These are phyloP conservation scores for Psittacula derbiana DNA, from an alignment of 2,797 vertebrate genomes.

Conservation along the genomic window DNA sequence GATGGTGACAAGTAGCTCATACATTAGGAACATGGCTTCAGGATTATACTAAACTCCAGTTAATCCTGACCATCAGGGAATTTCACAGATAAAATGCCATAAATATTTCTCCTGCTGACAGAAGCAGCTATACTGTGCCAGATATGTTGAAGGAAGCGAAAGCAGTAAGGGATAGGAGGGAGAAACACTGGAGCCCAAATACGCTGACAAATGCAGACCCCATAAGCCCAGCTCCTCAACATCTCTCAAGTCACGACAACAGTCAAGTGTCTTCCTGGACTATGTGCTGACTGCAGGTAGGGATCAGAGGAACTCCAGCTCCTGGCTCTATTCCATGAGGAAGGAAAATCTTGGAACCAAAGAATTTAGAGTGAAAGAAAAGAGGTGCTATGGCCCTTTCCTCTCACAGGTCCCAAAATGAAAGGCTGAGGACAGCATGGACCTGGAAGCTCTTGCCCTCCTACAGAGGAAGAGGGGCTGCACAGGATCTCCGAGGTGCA, in stretches of 20 bases:
- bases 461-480: background rate
- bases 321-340: background rate
- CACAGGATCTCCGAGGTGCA: background rate
- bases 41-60: background rate
- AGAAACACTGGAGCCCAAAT: background rate
- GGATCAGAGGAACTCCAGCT: background rate
- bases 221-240: accelerated
- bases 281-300: accelerated
- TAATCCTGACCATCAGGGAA: background rate
- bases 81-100: background rate
- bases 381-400: background rate
- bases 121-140: background rate
- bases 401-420: background rate
- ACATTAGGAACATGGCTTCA: background rate
- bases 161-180: background rate
- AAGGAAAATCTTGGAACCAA: background rate
- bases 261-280: background rate
- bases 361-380: background rate
- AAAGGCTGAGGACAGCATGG: background rate
- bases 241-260: accelerated
- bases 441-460: background rate
- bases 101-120: background rate
- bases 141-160: background rate
- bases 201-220: accelerated
- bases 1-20: background rate